phyloP scores from a whole-genome alignment of 2,113 vertebrate species.

The Chrysochloris asiatica region DNA sequence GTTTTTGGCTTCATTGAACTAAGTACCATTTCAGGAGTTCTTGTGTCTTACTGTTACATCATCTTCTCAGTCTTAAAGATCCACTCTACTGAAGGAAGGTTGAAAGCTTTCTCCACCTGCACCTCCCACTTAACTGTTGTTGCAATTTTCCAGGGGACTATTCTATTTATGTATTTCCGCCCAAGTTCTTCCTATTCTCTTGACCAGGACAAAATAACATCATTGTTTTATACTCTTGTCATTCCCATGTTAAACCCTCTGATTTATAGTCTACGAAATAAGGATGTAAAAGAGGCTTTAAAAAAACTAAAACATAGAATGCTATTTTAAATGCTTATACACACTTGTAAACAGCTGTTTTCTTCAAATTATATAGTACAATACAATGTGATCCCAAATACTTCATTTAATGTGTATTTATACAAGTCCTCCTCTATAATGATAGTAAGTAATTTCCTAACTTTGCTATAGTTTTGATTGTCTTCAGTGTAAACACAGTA shows the following conservation, averaged over 20 bases:
- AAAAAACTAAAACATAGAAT: conserved; percentile 13
- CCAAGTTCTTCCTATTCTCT: conserved; percentile 51
- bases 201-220: conserved; percentile 60
- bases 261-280: conserved; percentile 43
- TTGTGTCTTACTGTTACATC: conserved; percentile 66
- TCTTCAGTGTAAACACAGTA: neutral
- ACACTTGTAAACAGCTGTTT: neutral
- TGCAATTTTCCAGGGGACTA: conserved; percentile 59
- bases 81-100: neutral
- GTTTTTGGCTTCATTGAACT: conserved; percentile 36
- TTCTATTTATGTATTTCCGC: conserved; percentile 64
- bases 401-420: neutral
- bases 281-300: conserved; percentile 49
- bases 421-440: neutral
- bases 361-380: neutral
- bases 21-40: conserved; percentile 43
- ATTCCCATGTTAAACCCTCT: conserved; percentile 30
- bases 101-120: conserved; percentile 68
- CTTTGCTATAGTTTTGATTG: neutral
- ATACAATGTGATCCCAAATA: too few species aligned
- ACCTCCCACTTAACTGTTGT: conserved; percentile 65
- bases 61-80: conserved; percentile 47
- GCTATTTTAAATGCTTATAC: neutral
- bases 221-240: conserved; percentile 62
- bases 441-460: neutral